Evolutionary conservation across 2,113 vertebrate species (phyloP), one percentile per base, ranked within the genome.

Genomic region (Daphoenositta chrysoptera): DNA sequence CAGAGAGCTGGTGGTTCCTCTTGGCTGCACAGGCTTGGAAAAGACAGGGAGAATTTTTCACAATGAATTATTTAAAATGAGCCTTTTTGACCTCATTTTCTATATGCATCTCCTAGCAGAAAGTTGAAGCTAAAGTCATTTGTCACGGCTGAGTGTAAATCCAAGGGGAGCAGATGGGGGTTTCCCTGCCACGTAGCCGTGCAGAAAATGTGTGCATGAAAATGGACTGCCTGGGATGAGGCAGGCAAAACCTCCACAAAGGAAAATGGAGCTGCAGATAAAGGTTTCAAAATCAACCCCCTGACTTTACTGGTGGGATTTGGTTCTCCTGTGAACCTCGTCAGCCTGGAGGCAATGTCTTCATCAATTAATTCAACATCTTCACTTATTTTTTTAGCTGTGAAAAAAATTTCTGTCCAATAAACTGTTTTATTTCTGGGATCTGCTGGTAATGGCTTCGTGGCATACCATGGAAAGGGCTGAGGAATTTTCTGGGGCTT

Each of bases 51-150:
- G 24, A 82, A 45, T 86, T 94, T 96, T 94, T 93, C 44, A 15
- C 57, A 5, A 78, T 97, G 96, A 96, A 97, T 96, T 96, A 95
- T 96, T 96, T 96, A 93, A 93, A 96, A 82, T 81, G 68, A 95
- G 88, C 60, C 83, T 97, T 93, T 95, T 83, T 93, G 94, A 97
- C 96, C 96, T 96, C 93, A 82, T 96, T 97, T 96, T 96, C 93
- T 94, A 79, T 86, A 90, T 82, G 86, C 90, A 69, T 94, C 93
- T 96, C 83, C 79, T 93, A 84, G 94, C 76, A 94, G 83, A 96
- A 95, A 95, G 93, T 94, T 94, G 93, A 96, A 96, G 72, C 83
- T 84, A 27, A 94, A 97, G 94, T 94, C 35, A 79, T 92, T 96
- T 96, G 90, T 95, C 85, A 94, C 0, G 3, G 92, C 89, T 96